Conservation (phyloP, 2,113 vertebrate genomes). For the Myiopsitta monachus region DNA sequence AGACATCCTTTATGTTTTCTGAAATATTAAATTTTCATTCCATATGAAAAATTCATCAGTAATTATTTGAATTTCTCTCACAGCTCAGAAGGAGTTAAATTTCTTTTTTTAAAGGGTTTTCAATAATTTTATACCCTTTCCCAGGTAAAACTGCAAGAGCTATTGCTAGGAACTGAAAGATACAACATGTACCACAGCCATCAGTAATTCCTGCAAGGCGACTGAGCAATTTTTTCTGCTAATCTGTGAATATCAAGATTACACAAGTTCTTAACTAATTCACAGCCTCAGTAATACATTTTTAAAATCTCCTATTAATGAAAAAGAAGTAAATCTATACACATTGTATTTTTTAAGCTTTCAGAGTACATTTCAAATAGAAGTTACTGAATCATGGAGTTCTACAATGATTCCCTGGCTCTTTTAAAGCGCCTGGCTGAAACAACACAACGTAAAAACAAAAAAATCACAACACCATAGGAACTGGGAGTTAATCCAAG, state of each 20-base stretch:
- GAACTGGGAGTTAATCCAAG: not conserved
- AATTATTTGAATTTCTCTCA: not conserved
- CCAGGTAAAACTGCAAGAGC: not conserved
- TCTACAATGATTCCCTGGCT: not conserved
- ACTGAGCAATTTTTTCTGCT: not conserved
- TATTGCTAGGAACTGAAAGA: not conserved
- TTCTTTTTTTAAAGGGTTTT: not conserved
- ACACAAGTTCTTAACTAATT: not conserved
- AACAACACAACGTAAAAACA: fast-evolving
- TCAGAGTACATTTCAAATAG: not conserved
- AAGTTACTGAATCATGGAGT: not conserved
- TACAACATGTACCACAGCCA: not conserved
- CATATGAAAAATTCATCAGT: not conserved
- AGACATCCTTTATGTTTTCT: not conserved
- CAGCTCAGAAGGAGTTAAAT: not conserved
- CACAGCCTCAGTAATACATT: not conserved
- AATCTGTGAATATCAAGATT: not conserved
- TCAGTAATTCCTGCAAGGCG: not conserved
- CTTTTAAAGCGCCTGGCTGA: not conserved
- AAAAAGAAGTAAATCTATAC: too few relatives aligned
- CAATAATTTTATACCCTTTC: not conserved
- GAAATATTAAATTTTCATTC: not conserved
- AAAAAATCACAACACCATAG: not conserved
- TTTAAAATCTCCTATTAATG: not conserved
- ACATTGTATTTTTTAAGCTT: not conserved